These are phyloP conservation scores for Leucoraja ocellata DNA, from an alignment of 2,797 vertebrate genomes.

Conservation along the genomic window DNA sequence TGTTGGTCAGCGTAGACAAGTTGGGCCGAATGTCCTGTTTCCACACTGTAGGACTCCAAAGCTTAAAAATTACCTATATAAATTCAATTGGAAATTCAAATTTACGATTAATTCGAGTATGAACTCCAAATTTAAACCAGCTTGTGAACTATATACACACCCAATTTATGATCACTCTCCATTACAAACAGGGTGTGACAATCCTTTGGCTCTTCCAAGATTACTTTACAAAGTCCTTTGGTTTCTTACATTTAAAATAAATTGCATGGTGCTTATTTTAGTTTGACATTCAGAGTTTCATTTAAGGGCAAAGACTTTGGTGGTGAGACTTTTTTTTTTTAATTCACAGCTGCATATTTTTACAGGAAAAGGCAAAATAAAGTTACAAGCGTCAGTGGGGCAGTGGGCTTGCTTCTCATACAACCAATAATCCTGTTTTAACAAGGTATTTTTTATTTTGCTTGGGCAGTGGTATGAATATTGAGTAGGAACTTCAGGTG, in stretches of 20 bases:
- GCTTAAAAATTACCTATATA: background rate
- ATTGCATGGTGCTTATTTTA: background rate
- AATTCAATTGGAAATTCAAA: background rate
- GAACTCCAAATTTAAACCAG: background rate
- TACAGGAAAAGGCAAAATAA: no score
- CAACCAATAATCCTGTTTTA: no score
- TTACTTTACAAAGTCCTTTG: background rate
- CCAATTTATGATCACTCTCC: background rate
- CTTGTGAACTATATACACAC: background rate
- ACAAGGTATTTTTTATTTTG: no score
- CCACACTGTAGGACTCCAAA: background rate
- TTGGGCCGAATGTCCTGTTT: no score
- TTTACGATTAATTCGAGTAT: background rate
- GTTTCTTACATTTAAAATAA: background rate
- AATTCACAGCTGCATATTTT: no score
- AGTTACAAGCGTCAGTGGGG: constrained; percentile 44
- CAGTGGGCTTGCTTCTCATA: constrained; percentile 45
- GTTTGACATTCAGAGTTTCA: background rate
- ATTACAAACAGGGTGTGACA: background rate
- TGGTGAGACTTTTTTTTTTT: background rate
- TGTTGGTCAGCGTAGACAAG: no score
- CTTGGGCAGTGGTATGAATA: no score
- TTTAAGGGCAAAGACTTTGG: background rate
- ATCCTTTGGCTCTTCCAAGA: background rate
- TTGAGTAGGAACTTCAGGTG: no score